phyloP scores from a whole-genome alignment of 2,113 vertebrate genomes.

The Xiphias gladius region DNA sequence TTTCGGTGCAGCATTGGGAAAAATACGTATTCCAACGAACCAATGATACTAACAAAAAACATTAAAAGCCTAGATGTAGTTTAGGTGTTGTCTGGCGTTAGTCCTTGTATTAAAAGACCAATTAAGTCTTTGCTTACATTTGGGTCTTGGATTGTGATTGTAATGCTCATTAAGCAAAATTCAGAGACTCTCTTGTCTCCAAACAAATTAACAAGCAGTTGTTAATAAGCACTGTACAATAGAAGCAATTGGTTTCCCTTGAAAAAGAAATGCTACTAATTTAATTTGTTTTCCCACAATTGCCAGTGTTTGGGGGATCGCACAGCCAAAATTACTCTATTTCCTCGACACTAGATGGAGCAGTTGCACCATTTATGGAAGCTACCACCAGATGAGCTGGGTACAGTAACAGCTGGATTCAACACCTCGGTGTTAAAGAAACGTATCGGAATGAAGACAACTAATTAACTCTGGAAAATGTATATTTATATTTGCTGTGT shows the following conservation, averaged over 20 bases:
- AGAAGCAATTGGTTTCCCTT: background rate
- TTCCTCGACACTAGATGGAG: conserved; percentile 72
- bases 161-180: conserved; percentile 3
- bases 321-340: background rate
- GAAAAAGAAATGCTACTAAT: background rate
- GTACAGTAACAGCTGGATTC: background rate
- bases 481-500: background rate
- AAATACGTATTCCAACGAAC: background rate
- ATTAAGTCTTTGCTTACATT: conserved; percentile 4
- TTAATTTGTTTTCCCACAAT: background rate
- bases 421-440: conserved; percentile 4
- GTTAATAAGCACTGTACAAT: background rate
- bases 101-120: background rate
- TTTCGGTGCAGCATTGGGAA: background rate
- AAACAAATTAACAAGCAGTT: background rate
- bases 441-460: background rate
- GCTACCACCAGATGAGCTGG: rapidly evolving
- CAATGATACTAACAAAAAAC: background rate
- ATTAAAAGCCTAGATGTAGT: background rate
- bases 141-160: background rate
- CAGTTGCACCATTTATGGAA: conserved; percentile 50
- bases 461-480: background rate
- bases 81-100: background rate
- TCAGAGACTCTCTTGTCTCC: background rate
- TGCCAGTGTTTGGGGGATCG: too few relatives aligned